Conservation (phyloP, 2,797 vertebrate genomes). For the Pseudochromis fuscus region DNA sequence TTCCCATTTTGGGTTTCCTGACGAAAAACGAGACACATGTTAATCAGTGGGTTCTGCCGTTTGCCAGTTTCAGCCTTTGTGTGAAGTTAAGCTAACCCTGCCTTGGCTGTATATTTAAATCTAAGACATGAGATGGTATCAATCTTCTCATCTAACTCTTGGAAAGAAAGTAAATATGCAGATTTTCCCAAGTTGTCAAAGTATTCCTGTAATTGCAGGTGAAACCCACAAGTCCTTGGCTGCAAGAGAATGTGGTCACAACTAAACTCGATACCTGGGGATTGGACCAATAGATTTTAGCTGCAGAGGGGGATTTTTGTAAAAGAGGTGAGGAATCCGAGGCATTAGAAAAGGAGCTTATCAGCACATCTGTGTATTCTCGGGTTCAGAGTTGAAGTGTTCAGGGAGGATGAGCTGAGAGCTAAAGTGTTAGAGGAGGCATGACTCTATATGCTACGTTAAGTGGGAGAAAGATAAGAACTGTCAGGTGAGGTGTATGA, state of each 20-base stretch:
- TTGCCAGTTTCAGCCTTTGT: too few species aligned
- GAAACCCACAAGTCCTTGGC: background rate
- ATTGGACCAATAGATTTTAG: background rate
- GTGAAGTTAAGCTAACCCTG: background rate
- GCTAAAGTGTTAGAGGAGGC: background rate
- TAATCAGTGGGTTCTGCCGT: too few species aligned
- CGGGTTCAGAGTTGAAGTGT: conserved; percentile 1
- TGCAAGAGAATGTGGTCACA: background rate
- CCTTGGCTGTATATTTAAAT: background rate
- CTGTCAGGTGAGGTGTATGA: conserved; percentile 29
- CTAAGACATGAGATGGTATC: background rate
- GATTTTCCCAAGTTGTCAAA: background rate
- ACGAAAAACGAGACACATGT: too few species aligned
- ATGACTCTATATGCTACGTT: background rate
- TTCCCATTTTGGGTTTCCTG: too few species aligned
- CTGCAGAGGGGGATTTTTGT: background rate
- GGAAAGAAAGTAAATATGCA: background rate
- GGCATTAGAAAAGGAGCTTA: conserved; percentile 17
- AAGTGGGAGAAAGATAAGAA: background rate
- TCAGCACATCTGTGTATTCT: background rate
- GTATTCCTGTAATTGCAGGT: background rate
- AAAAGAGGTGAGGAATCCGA: conserved; percentile 20
- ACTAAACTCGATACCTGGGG: background rate
- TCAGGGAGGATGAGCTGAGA: conserved; percentile 4
- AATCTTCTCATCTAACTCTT: background rate